Conservation (phyloP, 2,113 vertebrate species). For the Suncus etruscus region DNA sequence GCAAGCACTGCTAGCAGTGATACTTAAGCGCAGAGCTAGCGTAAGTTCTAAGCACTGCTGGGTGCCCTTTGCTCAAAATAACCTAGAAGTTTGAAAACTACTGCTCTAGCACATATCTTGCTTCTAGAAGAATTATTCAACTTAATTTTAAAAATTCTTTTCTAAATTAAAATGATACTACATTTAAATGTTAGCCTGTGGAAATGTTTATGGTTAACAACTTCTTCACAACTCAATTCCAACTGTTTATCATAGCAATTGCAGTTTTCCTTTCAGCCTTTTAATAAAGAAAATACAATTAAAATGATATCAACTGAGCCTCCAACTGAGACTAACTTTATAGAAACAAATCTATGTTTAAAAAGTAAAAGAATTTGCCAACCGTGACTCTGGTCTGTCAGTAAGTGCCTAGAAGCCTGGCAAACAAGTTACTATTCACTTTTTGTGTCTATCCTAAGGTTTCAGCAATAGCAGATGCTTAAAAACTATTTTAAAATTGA, state of each 20-base stretch:
- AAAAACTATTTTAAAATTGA: too few relatives aligned
- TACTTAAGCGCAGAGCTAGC: too few relatives aligned
- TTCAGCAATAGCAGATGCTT: too few relatives aligned
- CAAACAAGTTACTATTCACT: neutral
- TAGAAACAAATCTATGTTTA: too few relatives aligned
- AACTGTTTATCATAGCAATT: conserved; percentile 16
- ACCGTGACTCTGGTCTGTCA: too few relatives aligned
- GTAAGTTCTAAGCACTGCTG: too few relatives aligned
- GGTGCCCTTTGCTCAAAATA: too few relatives aligned
- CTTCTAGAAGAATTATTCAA: neutral
- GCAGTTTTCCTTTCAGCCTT: conserved; percentile 2
- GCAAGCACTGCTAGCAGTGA: too few relatives aligned
- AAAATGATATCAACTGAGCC: neutral
- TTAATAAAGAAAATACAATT: neutral
- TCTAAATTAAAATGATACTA: conserved; percentile 7
- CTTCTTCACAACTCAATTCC: conserved; percentile 13
- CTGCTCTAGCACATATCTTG: neutral
- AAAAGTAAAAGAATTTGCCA: too few relatives aligned
- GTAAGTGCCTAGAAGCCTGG: neutral
- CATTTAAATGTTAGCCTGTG: conserved; percentile 19
- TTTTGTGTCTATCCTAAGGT: neutral
- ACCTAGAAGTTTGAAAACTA: neutral
- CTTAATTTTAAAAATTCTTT: conserved; percentile 16
- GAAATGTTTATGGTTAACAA: conserved; percentile 19
- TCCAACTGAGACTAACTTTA: too few relatives aligned